Conservation (phyloP, 1,140 invertebrate genomes). For the Drosophila busckii region DNA sequence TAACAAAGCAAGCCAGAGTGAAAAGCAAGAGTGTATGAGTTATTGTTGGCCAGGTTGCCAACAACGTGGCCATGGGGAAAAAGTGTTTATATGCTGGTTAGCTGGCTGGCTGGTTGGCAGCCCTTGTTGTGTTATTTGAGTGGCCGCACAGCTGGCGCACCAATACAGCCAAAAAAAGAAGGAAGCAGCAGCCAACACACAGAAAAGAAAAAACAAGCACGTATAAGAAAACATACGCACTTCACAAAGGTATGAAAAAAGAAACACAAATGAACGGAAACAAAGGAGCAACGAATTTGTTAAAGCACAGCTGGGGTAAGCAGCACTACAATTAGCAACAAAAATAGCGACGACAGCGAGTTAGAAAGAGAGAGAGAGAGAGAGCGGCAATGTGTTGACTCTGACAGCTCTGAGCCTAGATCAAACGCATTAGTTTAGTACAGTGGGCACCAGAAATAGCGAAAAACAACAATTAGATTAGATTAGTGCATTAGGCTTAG, state of each 20-base stretch:
- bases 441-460: too few relatives aligned
- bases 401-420: too few relatives aligned
- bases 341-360: too few relatives aligned
- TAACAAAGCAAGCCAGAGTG: neutral
- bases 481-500: too few relatives aligned
- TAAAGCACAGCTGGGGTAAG: too few relatives aligned
- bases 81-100: slow-evolving; percentile 33
- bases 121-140: slow-evolving; percentile 53
- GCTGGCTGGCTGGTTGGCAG: slow-evolving; percentile 7
- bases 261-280: slow-evolving; percentile 5
- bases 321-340: too few relatives aligned
- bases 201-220: slow-evolving; percentile 5
- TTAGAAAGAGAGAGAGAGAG: too few relatives aligned
- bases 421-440: too few relatives aligned
- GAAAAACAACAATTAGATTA: too few relatives aligned
- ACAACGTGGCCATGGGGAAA: slow-evolving; percentile 26
- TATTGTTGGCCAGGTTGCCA: slow-evolving; percentile 20
- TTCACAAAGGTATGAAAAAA: slow-evolving; percentile 2
- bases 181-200: slow-evolving; percentile 5
- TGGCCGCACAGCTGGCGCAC: slow-evolving; percentile 59
- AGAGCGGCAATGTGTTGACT: too few relatives aligned
- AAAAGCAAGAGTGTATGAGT: slow-evolving; percentile 5
- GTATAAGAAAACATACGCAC: neutral
- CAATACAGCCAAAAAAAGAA: slow-evolving; percentile 19
- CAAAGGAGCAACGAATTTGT: slow-evolving; percentile 4